A percentile compares a stretch with the other conserved stretches of the same genome.
phyloP scores from a whole-genome alignment of 2,888 invertebrate genomes.

The Magallana nippona region DNA sequence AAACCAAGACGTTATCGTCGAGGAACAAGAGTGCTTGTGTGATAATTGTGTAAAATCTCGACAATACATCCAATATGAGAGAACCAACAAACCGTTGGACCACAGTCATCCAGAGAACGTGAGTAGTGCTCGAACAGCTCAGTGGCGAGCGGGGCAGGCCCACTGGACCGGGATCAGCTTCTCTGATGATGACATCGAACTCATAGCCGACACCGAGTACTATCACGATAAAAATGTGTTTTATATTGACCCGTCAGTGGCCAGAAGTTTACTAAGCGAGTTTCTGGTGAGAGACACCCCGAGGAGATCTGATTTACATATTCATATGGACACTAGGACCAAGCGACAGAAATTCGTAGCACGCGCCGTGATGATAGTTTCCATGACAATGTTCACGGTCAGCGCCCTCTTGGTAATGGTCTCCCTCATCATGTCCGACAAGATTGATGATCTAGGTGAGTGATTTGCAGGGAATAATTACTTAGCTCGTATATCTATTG shows the following conservation, averaged over 20 bases:
- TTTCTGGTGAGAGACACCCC: conserved; percentile 43
- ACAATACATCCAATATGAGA: conserved; percentile 11
- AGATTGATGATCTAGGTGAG: conserved; percentile 96
- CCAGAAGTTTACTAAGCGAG: conserved; percentile 47
- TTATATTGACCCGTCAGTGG: conserved; percentile 46
- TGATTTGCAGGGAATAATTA: conserved; percentile 12
- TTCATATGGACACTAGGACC: conserved; percentile 52
- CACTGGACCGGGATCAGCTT: conserved; percentile 46
- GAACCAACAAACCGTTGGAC: background rate
- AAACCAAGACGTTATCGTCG: background rate
- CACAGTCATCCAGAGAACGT: background rate
- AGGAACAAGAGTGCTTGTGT: conserved; percentile 28
- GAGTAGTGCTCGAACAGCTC: background rate
- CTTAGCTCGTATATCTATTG: no score
- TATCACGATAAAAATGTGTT: conserved; percentile 46
- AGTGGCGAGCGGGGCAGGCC: conserved; percentile 2
- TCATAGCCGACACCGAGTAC: conserved; percentile 45
- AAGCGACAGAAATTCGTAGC: conserved; percentile 59
- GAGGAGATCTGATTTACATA: conserved; percentile 42
- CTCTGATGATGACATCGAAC: conserved; percentile 50
- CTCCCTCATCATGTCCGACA: conserved; percentile 94
- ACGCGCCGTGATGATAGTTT: conserved; percentile 93
- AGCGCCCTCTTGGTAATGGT: conserved; percentile 93
- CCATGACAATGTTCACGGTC: conserved; percentile 91
- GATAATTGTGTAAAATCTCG: conserved; percentile 31